Evolutionary conservation across 2,113 vertebrate genomes (phyloP), one percentile per base, ranked within the genome.

Genomic region (Megaptera novaeangliae): DNA sequence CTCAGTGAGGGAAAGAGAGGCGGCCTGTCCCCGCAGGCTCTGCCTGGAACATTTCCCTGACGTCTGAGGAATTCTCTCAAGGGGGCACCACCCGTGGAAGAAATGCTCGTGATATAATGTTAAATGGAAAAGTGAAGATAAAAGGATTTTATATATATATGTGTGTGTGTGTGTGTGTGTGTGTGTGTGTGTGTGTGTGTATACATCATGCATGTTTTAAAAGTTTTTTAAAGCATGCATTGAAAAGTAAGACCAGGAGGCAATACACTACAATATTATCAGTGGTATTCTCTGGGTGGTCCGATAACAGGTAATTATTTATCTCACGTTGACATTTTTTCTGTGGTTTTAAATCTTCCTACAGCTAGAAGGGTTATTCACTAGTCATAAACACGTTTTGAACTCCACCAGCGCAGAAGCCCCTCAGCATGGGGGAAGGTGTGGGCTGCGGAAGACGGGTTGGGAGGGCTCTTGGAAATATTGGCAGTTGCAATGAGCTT

Each of bases 191-290:
- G 17, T 25, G 18, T 41, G 7, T 9, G 31, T 39, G 15, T 1
- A 27, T 15, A 52, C 14, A 52, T 27, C n/a, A 71, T 13, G 4
- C 6, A 23, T 25, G 10, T 12, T 39, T 71, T 15, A 9, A 25
- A 11, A 10, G 8, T n/a, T 18, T 39, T 85, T 96, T 68, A 84
- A 72, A 71, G 64, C 59, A 36, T 21, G 34, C 52, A 34, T 5
- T 46, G 71, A 81, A 68, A 88, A 46, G 34, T 34, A 68, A 95
- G 78, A 71, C 41, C 59, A 80, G 55, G 71, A 57, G 34, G 66
- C 86, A 46, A 46, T 14, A 6, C 69, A 11, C 14, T 27, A 41
- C 12, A 34, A 6, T n/a, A 21, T 71, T 57, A 69, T 46, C 39
- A 68, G 41, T 0, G 44, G 46, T 55, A 13, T 14, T 44, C 41